These are phyloP conservation scores for Pseudobourletiella spinata DNA, from an alignment of 1,140 invertebrate species.

Conservation along the genomic window DNA sequence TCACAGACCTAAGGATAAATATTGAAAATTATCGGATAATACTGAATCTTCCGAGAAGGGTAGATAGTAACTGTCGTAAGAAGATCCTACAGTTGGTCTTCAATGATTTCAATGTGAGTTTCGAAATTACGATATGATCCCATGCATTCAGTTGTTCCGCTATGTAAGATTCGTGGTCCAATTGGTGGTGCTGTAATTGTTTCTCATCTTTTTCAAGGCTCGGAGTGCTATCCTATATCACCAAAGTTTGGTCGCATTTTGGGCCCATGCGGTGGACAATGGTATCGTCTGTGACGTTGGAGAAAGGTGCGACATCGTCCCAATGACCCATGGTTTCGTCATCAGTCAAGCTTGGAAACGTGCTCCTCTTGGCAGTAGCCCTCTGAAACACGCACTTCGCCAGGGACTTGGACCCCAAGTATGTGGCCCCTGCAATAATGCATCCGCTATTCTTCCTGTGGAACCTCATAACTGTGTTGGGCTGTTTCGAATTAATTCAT, in stretches of 20 bases:
- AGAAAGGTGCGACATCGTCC: constrained; percentile 47
- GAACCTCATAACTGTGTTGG: neutral
- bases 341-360: constrained; percentile 28
- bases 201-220: too few relatives aligned
- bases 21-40: constrained; percentile 42
- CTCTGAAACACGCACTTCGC: constrained; percentile 29
- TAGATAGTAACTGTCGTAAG: constrained; percentile 36
- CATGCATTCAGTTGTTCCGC: too few relatives aligned
- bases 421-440: too few relatives aligned
- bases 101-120: constrained; percentile 25
- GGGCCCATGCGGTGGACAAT: constrained; percentile 53
- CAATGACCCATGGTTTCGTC: constrained; percentile 33
- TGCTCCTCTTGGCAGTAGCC: constrained; percentile 30
- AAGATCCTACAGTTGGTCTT: constrained; percentile 31
- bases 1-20: constrained; percentile 44
- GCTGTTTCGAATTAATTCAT: neutral
- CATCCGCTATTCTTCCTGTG: too few relatives aligned
- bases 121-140: too few relatives aligned
- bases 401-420: constrained; percentile 35
- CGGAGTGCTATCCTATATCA: constrained; percentile 45
- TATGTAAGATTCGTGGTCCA: too few relatives aligned
- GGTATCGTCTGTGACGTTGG: constrained; percentile 57
- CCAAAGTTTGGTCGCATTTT: constrained; percentile 54
- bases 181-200: too few relatives aligned
- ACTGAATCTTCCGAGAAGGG: constrained; percentile 45